Evolutionary conservation across 2,888 invertebrate species (phyloP).

Genomic region (Conchocele bisecta): DNA sequence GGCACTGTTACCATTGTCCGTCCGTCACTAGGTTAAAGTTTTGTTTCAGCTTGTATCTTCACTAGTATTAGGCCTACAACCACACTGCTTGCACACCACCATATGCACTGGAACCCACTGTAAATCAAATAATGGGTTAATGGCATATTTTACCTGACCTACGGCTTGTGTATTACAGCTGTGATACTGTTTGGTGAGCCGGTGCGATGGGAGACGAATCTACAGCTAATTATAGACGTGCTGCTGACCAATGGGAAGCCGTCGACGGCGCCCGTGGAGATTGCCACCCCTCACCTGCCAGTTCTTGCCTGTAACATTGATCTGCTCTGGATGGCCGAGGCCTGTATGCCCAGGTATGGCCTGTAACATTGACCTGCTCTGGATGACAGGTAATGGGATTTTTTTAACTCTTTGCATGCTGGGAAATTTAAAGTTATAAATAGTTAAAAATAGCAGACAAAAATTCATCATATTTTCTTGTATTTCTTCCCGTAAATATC

Average conservation of each 20-base stretch:
- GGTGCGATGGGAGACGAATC: slow-evolving; percentile 87
- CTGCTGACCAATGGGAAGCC: slow-evolving; percentile 86
- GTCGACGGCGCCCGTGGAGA: slow-evolving; percentile 72
- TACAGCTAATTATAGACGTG: slow-evolving; percentile 86
- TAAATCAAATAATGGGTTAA: too few relatives aligned
- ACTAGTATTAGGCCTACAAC: too few relatives aligned
- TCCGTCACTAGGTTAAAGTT: too few relatives aligned
- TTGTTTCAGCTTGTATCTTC: too few relatives aligned
- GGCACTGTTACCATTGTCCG: too few relatives aligned
- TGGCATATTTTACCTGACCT: not conserved
- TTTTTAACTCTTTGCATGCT: too few relatives aligned
- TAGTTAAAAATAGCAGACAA: too few relatives aligned
- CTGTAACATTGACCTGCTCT: not conserved
- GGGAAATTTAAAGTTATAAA: too few relatives aligned
- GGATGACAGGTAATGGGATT: not conserved
- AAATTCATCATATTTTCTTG: too few relatives aligned
- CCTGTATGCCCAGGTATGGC: slow-evolving; percentile 86
- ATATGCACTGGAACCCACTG: too few relatives aligned
- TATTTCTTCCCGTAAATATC: too few relatives aligned
- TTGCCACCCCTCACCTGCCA: slow-evolving; percentile 87
- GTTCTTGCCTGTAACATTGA: slow-evolving; percentile 88
- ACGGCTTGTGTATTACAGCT: slow-evolving; percentile 79
- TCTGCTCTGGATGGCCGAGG: slow-evolving; percentile 87
- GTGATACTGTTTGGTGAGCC: slow-evolving; percentile 88
- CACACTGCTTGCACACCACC: too few relatives aligned